Evolutionary conservation across 2,113 vertebrate genomes (phyloP).

Genomic region (Notechis scutatus): DNA sequence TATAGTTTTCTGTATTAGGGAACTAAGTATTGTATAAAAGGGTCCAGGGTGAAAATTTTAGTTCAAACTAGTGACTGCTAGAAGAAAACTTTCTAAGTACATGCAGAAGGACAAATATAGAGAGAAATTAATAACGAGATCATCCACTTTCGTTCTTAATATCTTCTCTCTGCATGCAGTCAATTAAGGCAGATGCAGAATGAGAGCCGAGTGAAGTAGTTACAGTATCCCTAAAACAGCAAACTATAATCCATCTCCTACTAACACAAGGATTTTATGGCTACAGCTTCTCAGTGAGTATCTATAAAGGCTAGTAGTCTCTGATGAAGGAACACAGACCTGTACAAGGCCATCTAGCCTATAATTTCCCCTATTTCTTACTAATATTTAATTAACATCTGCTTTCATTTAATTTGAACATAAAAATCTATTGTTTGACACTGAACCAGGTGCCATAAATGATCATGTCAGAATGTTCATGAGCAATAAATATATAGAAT

Average conservation of each 20-base stretch:
- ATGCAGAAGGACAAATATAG: not conserved
- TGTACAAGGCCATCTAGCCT: not conserved
- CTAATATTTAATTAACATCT: not conserved
- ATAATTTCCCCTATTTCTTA: not conserved
- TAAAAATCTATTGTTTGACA: not conserved
- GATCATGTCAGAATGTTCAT: not conserved
- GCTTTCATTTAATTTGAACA: not conserved
- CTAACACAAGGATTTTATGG: not conserved
- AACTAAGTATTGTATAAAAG: not conserved
- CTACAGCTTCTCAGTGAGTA: not conserved
- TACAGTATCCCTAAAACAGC: not conserved
- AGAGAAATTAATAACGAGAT: not conserved
- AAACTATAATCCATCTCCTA: not conserved
- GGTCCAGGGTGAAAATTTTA: not conserved
- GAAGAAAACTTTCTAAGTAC: not conserved
- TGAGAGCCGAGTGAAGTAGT: not conserved
- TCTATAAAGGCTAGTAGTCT: not conserved
- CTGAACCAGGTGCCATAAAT: not conserved
- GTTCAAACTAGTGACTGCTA: not conserved
- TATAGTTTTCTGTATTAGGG: not conserved
- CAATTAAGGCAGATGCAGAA: not conserved
- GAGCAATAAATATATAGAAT: not conserved
- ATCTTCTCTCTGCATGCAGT: not conserved
- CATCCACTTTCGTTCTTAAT: not conserved
- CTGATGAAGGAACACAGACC: not conserved